Evolutionary conservation across 1,140 invertebrate genomes (phyloP).

Genomic region (Dendroctonus valens): DNA sequence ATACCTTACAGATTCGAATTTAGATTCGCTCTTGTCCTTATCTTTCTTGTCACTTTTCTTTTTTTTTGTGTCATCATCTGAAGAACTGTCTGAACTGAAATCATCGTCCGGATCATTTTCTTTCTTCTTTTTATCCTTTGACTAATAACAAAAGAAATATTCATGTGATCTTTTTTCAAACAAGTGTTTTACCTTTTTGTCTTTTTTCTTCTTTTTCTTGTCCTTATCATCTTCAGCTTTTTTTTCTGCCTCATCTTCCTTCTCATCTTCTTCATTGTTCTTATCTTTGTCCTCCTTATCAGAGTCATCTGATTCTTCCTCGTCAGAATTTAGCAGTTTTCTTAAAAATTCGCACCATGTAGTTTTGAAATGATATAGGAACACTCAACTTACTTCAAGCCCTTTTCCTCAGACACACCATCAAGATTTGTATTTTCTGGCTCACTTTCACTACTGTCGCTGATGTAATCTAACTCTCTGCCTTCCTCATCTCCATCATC

Average conservation of each 20-base stretch:
- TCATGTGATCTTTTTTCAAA: not conserved
- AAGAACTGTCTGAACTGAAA: conserved; percentile 74
- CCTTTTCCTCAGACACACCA: conserved; percentile 85
- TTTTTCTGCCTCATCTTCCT: conserved; percentile 63
- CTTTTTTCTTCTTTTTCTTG: conserved; percentile 64
- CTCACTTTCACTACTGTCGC: conserved; percentile 79
- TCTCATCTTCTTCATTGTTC: conserved; percentile 55
- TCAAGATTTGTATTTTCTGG: conserved; percentile 60
- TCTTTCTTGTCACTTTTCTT: conserved; percentile 45
- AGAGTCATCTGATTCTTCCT: conserved; percentile 70
- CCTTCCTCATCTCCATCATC: conserved; percentile 97
- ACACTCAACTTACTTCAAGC: conserved; percentile 57
- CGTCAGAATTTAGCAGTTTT: conserved; percentile 86
- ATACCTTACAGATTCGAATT: conserved; percentile 42
- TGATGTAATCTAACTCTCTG: conserved; percentile 83
- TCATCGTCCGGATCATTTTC: conserved; percentile 66
- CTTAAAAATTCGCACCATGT: conserved; percentile 41
- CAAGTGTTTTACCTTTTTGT: conserved; percentile 54
- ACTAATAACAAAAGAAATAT: conserved; percentile 8
- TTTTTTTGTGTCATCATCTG: conserved; percentile 62
- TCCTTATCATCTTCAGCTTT: conserved; percentile 57
- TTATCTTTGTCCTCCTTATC: conserved; percentile 60
- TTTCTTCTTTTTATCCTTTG: conserved; percentile 61
- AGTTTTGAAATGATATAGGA: not conserved
- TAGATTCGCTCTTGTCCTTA: conserved; percentile 53